Conservation (phyloP, 2,797 vertebrate genomes). For the Lithobates sylvaticus region DNA sequence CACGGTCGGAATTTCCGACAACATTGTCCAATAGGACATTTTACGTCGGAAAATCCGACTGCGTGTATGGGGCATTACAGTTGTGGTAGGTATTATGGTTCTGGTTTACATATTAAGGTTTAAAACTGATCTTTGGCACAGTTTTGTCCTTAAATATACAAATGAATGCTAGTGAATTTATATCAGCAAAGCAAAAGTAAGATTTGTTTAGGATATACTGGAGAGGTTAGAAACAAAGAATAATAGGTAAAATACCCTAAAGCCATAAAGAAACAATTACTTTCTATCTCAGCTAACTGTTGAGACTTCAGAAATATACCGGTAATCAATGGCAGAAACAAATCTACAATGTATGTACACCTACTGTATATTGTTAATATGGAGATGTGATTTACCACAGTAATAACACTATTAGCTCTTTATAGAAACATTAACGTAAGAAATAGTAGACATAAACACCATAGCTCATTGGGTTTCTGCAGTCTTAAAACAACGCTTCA, state of each 20-base stretch:
- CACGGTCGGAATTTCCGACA: too few species aligned
- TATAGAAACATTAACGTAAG: background rate
- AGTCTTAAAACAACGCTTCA: slow-evolving; percentile 17
- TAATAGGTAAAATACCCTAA: too few species aligned
- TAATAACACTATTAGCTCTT: background rate
- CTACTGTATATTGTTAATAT: background rate
- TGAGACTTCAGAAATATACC: background rate
- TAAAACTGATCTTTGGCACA: too few species aligned
- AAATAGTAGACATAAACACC: background rate
- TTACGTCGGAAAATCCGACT: too few species aligned
- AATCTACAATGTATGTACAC: background rate
- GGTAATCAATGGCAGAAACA: background rate
- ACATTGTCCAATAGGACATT: too few species aligned
- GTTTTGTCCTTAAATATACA: background rate
- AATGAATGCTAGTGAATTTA: background rate
- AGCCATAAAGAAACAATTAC: too few species aligned
- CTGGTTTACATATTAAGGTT: background rate
- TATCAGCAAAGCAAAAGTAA: too few species aligned
- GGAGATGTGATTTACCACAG: background rate
- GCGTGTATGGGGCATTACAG: too few species aligned
- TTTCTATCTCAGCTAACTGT: background rate
- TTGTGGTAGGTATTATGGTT: background rate
- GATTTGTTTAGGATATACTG: background rate
- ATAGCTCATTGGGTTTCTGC: background rate
- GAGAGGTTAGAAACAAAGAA: too few species aligned